These are phyloP conservation scores for Paramacrobiotus metropolitanus DNA, from an alignment of 1,140 invertebrate species.

Conservation along the genomic window DNA sequence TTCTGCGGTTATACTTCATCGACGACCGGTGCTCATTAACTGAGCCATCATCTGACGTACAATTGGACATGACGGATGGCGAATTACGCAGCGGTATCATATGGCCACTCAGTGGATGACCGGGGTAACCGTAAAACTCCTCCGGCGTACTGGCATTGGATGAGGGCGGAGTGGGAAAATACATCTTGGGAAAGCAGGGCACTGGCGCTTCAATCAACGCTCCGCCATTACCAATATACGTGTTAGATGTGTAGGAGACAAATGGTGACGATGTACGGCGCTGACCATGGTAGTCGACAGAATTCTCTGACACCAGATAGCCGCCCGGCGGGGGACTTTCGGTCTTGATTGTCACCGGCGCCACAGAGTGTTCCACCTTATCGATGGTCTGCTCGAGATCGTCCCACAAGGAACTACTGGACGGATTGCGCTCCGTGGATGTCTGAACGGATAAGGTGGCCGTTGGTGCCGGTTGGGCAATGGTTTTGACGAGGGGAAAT, in stretches of 20 bases:
- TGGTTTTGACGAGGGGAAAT: neutral
- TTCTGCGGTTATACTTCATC: conserved; percentile 56
- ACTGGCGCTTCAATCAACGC: neutral
- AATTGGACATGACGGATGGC: neutral
- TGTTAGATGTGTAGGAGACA: no score
- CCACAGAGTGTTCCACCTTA: neutral
- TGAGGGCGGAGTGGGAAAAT: neutral
- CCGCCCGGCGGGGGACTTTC: neutral
- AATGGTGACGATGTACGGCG: neutral
- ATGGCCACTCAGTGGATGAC: neutral
- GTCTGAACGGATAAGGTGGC: neutral
- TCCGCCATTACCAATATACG: neutral
- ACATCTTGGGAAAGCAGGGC: neutral
- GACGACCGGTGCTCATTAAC: neutral
- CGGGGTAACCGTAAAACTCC: neutral
- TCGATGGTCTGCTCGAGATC: neutral
- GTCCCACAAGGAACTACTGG: neutral
- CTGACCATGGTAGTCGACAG: neutral
- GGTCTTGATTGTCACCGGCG: neutral
- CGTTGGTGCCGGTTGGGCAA: neutral
- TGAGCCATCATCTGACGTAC: neutral
- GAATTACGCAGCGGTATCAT: neutral
- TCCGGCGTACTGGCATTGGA: neutral
- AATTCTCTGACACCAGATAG: no score
- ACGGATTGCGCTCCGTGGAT: neutral